Conservation (phyloP, 2,888 invertebrate genomes). For the Polylopha cassiicola region DNA sequence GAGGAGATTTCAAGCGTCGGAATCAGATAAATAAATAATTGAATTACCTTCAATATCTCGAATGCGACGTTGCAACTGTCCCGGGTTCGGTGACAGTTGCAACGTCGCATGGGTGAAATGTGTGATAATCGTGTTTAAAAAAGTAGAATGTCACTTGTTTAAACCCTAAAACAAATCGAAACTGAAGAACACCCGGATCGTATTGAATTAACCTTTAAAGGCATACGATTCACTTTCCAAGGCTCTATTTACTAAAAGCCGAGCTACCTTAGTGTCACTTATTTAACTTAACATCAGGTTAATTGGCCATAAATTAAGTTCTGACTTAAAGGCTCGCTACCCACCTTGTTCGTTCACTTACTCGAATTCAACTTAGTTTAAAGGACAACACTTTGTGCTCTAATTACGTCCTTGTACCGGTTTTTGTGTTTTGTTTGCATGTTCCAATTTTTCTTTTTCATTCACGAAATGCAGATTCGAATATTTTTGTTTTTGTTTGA, state of each 20-base stretch:
- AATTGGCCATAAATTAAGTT: constrained; percentile 74
- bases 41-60: no score
- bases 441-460: constrained; percentile 13
- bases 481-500: not conserved
- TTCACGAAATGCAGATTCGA: not conserved
- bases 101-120: no score
- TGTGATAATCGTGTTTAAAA: no score
- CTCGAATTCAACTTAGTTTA: constrained; percentile 52
- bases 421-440: constrained; percentile 26
- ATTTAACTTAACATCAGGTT: constrained; percentile 69
- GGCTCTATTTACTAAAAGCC: constrained; percentile 36
- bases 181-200: no score
- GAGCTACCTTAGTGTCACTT: constrained; percentile 59
- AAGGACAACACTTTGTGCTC: constrained; percentile 56
- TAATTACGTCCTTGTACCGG: constrained; percentile 45
- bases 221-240: constrained; percentile 27
- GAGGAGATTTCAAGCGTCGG: no score
- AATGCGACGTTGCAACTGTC: no score
- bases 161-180: no score
- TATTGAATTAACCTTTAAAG: not conserved
- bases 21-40: no score
- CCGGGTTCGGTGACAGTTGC: no score
- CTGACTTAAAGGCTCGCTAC: constrained; percentile 60
- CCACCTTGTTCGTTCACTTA: constrained; percentile 43
- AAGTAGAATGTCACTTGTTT: no score